These are phyloP conservation scores for Emmelina monodactyla DNA, from an alignment of 2,888 invertebrate species.

Conservation along the genomic window DNA sequence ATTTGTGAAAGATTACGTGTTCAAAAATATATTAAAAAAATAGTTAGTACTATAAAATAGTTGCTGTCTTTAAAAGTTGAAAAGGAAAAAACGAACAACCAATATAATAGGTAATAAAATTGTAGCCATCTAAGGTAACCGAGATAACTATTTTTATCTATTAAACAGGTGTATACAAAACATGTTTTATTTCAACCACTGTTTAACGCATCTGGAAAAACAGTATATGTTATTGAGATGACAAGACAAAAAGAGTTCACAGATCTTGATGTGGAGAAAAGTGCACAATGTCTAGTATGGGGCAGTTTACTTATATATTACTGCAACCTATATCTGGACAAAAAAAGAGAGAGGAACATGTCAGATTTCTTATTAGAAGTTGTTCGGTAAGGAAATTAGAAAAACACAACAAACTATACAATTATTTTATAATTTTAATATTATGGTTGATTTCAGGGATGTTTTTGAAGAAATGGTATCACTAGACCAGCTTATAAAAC, in stretches of 20 bases:
- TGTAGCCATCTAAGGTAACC: too few relatives aligned
- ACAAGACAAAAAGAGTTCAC: slow-evolving; percentile 69
- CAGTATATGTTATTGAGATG: slow-evolving; percentile 74
- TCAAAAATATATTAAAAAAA: too few relatives aligned
- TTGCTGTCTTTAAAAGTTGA: too few relatives aligned
- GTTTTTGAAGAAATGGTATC: slow-evolving; percentile 90
- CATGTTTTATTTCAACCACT: slow-evolving; percentile 70
- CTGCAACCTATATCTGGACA: slow-evolving; percentile 72
- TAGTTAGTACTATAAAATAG: too few relatives aligned
- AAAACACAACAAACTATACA: slow-evolving; percentile 1
- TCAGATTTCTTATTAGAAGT: slow-evolving; percentile 81
- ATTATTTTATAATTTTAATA: slow-evolving; percentile 4
- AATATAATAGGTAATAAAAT: too few relatives aligned
- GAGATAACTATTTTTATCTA: too few relatives aligned
- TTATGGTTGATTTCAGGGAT: slow-evolving; percentile 64
- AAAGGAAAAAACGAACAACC: too few relatives aligned
- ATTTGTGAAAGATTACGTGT: too few relatives aligned
- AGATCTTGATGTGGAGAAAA: slow-evolving; percentile 74
- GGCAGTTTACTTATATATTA: slow-evolving; percentile 75
- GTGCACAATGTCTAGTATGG: slow-evolving; percentile 72
- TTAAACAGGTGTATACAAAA: too few relatives aligned
- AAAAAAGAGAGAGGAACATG: slow-evolving; percentile 74
- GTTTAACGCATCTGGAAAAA: slow-evolving; percentile 67
- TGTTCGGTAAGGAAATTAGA: too few relatives aligned
- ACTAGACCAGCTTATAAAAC: slow-evolving; percentile 81